A percentile compares a stretch with the other conserved stretches of the same genome.
Conservation (phyloP, 2,113 vertebrate species). For the Rhombomys opimus region DNA sequence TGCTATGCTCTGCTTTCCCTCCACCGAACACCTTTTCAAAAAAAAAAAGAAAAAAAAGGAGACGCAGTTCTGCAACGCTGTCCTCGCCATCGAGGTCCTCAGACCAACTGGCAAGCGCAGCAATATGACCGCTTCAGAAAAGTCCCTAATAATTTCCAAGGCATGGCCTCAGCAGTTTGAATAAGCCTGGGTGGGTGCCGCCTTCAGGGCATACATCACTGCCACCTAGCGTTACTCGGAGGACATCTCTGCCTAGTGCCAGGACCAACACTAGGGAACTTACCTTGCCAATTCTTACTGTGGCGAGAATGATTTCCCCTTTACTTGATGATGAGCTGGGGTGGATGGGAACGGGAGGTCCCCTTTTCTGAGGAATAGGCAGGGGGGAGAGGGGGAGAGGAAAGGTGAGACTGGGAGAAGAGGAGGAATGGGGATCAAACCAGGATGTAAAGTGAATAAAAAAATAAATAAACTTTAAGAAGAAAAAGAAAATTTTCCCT, state of each 20-base stretch:
- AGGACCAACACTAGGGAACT: fast-evolving
- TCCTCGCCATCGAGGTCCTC: background rate
- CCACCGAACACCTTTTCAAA: background rate
- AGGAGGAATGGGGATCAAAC: too few relatives aligned
- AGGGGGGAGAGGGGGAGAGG: too few relatives aligned
- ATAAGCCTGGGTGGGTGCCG: fast-evolving
- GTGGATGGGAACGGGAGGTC: too few relatives aligned
- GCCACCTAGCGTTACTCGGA: slow-evolving; percentile 66
- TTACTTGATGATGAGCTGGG: background rate
- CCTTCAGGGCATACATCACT: background rate
- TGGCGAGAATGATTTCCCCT: background rate
- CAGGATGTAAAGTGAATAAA: too few relatives aligned
- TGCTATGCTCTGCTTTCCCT: background rate
- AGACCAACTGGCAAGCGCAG: background rate
- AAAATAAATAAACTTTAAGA: too few relatives aligned
- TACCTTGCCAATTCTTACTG: fast-evolving
- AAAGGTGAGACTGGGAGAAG: too few relatives aligned
- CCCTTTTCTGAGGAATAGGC: too few relatives aligned
- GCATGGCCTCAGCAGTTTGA: background rate
- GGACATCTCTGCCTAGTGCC: background rate
- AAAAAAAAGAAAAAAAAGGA: background rate
- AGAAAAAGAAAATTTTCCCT: background rate
- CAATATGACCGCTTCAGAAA: background rate
- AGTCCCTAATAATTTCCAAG: slow-evolving; percentile 55
- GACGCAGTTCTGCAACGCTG: background rate